Base-by-base conservation (phyloP, 2,888 invertebrate genomes). In the Axea sp. region DNA sequence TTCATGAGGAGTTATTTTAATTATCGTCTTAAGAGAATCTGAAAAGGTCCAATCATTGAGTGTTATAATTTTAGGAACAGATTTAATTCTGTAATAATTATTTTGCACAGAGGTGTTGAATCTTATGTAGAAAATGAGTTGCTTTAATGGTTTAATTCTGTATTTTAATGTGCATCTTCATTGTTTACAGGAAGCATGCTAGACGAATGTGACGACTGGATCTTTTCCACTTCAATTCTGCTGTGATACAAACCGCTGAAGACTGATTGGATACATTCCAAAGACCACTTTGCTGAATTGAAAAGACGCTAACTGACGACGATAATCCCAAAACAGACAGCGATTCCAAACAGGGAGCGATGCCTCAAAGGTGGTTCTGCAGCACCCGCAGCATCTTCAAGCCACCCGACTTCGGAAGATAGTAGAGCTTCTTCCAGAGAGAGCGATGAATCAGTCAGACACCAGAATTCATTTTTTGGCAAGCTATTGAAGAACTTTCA, bases 351-450 rank as follows among this genome's bases (percentile, higher is more conserved):
- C 77, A 77, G 69, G 72, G 75, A 80, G 82, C 80, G 75, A 86
- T 86, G 86, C 79, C 68, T 39, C 81, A 77, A 51, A 80, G 80
- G 79, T 83, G 79, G 76, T 77, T 77, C 76, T 67, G 76, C 35
- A 33, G 78, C 64, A 73, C 68, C 67, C 74, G 81, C 77, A 80
- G 77, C 76, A 77, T 79, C 53, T 82, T 80, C 78, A 55, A 80
- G 49, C 84, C 84, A 41, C 84, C 84, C 59, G 84, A 85, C 62
- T 83, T 86, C 53, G 67, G 65, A 31, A 83, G 83, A 82, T 84
- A 85, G 78, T 59, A 26, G 8, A 2, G 57, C 26, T n/a, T 41
- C 31, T 8, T 19, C 17, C 4, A 4, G 2, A 15, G 11, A 8
- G 3, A 2, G 4, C 24, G 68, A 67, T 49, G 67, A 67, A n/a